Evolutionary conservation across 2,797 vertebrate genomes (phyloP).

Genomic region (Pangasius mekongensis): DNA sequence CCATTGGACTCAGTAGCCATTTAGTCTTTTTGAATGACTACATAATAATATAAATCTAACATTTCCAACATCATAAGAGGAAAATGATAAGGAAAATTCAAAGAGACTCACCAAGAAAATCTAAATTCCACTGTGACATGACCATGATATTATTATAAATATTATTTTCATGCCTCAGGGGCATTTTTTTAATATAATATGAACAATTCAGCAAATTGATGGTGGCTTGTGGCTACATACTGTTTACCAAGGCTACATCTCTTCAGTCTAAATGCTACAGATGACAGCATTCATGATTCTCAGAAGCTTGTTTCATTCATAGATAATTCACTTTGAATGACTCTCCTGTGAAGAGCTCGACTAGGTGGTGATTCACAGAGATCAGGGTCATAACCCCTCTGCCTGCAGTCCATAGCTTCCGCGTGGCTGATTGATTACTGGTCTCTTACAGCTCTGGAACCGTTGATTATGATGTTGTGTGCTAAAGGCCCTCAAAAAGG

Average conservation of each 20-base stretch:
- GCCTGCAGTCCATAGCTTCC: constrained; percentile 13
- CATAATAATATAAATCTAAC: not conserved
- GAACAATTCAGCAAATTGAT: not conserved
- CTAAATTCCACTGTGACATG: not conserved
- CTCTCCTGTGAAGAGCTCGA: not conserved
- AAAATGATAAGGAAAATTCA: not conserved
- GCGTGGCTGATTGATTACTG: constrained; percentile 9
- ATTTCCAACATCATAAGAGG: not conserved
- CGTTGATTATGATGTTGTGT: constrained; percentile 10
- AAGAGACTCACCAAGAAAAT: not conserved
- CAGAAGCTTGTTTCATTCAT: not conserved
- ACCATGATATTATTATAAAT: not conserved
- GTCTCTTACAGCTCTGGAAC: not conserved
- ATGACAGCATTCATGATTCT: not conserved
- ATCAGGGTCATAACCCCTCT: constrained; percentile 18
- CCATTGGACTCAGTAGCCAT: not conserved
- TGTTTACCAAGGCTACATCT: not conserved
- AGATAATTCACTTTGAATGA: constrained; percentile 39
- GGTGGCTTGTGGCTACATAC: not conserved
- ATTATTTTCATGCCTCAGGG: not conserved
- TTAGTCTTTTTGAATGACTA: not conserved
- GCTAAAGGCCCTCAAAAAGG: not conserved
- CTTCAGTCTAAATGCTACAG: constrained; percentile 12
- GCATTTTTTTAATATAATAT: not conserved
- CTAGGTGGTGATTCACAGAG: constrained; percentile 21